Evolutionary conservation across 1,140 invertebrate genomes (phyloP).

Genomic region (Sitophilus oryzae): DNA sequence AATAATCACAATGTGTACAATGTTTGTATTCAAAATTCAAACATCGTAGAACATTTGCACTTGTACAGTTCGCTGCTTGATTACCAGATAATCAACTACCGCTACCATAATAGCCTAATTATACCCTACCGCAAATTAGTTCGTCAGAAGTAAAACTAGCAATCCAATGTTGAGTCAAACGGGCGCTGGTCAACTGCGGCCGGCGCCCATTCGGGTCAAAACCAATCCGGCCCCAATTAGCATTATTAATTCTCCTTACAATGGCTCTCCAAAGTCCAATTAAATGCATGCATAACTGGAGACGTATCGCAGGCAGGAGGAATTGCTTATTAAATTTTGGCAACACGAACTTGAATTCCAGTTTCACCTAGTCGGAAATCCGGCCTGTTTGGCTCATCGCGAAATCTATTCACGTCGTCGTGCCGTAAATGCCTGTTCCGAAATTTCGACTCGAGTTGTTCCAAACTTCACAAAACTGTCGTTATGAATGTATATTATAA

Average conservation of each 20-base stretch:
- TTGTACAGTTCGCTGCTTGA: no score
- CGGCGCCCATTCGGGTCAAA: neutral
- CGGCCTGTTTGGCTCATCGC: neutral
- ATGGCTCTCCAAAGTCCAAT: constrained; percentile 18
- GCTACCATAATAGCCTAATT: neutral
- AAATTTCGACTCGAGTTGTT: neutral
- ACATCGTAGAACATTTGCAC: no score
- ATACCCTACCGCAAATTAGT: neutral
- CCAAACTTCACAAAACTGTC: neutral
- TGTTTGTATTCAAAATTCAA: no score
- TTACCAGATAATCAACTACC: neutral
- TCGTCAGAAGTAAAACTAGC: neutral
- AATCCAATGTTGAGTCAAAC: neutral
- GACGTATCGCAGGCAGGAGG: constrained; percentile 9
- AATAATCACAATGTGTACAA: no score
- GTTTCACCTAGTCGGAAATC: constrained; percentile 1
- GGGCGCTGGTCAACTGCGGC: neutral
- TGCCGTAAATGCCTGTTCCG: neutral
- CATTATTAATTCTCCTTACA: constrained; percentile 15
- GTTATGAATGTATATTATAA: neutral
- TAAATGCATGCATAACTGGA: constrained; percentile 20
- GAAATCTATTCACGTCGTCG: neutral
- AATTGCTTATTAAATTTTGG: constrained; percentile 14
- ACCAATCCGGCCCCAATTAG: constrained; percentile 8
- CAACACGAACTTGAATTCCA: constrained; percentile 5